These are phyloP conservation scores for Cephus nigrinus DNA, from an alignment of 2,888 invertebrate genomes.

Conservation along the genomic window DNA sequence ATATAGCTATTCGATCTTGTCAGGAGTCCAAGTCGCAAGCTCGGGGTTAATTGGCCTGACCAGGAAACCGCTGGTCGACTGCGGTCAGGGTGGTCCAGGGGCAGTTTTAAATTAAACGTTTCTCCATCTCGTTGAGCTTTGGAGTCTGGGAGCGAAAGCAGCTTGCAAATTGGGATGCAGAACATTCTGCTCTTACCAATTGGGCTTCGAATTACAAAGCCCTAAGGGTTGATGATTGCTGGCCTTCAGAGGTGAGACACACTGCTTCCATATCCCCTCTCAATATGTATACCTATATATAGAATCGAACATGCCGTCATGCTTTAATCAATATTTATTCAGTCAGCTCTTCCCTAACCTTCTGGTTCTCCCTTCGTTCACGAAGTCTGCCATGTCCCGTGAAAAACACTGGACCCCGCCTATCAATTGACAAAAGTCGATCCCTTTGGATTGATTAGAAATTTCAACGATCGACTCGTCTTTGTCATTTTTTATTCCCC, in stretches of 20 bases:
- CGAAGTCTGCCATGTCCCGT: background rate
- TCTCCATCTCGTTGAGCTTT: background rate
- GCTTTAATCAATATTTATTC: constrained; percentile 20
- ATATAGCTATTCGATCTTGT: background rate
- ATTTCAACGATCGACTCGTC: background rate
- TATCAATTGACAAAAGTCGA: background rate
- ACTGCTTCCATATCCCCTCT: background rate
- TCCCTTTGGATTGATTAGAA: background rate
- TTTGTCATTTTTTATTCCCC: too few relatives aligned
- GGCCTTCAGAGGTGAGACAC: background rate
- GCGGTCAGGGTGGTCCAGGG: background rate
- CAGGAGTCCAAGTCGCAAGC: background rate
- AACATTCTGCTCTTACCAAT: background rate
- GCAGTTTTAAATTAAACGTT: background rate
- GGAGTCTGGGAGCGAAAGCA: background rate
- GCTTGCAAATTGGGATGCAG: background rate
- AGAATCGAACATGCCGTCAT: constrained; percentile 8
- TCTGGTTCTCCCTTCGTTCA: background rate
- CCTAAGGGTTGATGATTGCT: background rate
- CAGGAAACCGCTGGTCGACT: background rate
- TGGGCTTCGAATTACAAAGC: background rate
- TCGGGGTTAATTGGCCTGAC: background rate
- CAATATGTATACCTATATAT: background rate
- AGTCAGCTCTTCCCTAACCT: background rate
- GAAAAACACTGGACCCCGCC: background rate